Evolutionary conservation across 2,113 vertebrate species (phyloP), one percentile per base, ranked within the genome.

Genomic region (Zosterops japonicus): DNA sequence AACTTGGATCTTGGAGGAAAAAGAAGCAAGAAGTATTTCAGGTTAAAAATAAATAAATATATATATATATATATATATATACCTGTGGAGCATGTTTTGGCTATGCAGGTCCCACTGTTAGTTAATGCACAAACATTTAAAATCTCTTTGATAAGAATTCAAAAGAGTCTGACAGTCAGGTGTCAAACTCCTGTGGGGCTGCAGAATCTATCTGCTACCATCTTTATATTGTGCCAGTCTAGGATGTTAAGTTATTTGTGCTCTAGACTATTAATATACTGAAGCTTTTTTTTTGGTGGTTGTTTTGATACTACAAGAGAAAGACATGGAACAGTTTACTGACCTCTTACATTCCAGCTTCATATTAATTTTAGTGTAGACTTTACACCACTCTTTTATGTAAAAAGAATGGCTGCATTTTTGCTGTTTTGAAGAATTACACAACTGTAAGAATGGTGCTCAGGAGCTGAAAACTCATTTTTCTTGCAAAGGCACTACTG

Each of bases 1-100:
- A 85, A 95, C 86, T 79, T 83, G 65, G 67, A 96, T 79, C 96
- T 97, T 89, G 5, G 16, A 81, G 78, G 71, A 28, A 33, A 75
- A 89, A 87, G 42, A 55, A 70, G 16, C 14, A 21, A 86, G 77
- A 94, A 44, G 2, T 46, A 86, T 36, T 94, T 95, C 22, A 67
- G 64, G 19, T 89, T 79, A 8, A 59, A 68, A 65, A 52, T 31
- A 53, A 41, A 35, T 36, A 47, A 11, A 42, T 36, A 36, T 9
- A 36, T 36, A 36, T 8, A 36, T 36, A 39, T 9, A 39, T 39
- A 39, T 11, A 39, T 39, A 39, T 11, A 39, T 39, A 39, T 39
- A n/a, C n/a, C n/a, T n/a, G 29, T 6, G 33, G 53, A 92, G 16
- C 17, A 71, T 14, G 42, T 33, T 78, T 90, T 81, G 83, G 21